Percentiles rank a stretch among this genome's conserved stretches.
Conservation (phyloP, 2,113 vertebrate species). For the Lota lota region DNA sequence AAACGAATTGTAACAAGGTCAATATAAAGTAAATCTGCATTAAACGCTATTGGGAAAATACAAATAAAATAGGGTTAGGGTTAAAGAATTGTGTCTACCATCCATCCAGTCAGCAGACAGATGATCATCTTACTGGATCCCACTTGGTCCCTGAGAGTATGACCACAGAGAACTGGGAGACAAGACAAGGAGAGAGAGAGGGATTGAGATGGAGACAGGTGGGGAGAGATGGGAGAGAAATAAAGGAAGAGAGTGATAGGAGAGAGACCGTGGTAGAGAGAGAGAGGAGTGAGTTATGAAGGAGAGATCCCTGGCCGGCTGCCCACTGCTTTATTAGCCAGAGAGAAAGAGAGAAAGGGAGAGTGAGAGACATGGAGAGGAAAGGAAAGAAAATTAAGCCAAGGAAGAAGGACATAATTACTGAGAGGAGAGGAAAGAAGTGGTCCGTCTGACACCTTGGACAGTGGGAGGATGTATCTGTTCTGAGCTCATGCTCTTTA, state of each 20-base stretch:
- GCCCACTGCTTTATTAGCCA: constrained; percentile 29
- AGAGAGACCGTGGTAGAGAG: no score
- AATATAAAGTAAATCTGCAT: no score
- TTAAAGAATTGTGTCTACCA: no score
- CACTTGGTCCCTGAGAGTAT: no score
- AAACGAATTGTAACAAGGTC: no score
- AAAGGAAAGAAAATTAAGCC: neutral
- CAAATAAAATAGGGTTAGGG: no score
- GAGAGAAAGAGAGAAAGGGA: constrained; percentile 2
- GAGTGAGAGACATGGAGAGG: constrained; percentile 8
- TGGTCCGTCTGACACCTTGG: constrained; percentile 25
- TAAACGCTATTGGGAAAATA: no score
- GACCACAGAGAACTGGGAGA: constrained; percentile 34
- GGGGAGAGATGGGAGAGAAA: neutral
- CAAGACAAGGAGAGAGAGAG: constrained; percentile 4
- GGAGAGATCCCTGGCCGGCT: constrained; percentile 26
- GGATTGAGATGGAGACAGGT: neutral
- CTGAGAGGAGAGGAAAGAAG: constrained; percentile 20
- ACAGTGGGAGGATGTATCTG: neutral
- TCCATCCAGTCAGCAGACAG: no score
- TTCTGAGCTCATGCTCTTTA: no score
- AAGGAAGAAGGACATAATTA: constrained; percentile 5
- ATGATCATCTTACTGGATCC: no score
- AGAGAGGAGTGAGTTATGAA: constrained; percentile 17
- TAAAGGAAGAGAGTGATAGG: neutral